phyloP scores from a whole-genome alignment of 1,140 invertebrate species.

The Atta texana region DNA sequence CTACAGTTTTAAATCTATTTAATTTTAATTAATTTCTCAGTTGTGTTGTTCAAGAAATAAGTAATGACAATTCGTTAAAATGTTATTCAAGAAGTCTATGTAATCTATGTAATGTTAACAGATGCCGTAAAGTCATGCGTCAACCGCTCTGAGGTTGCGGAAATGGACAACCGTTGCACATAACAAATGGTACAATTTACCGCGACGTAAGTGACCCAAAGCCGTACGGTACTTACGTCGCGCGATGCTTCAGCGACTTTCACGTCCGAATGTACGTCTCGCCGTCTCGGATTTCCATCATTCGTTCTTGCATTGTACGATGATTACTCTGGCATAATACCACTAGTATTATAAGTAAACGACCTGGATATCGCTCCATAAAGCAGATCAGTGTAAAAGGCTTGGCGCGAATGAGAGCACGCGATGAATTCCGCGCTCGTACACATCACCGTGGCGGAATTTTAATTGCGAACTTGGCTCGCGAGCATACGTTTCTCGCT shows the following conservation, averaged over 20 bases:
- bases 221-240: not conserved
- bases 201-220: constrained; percentile 40
- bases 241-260: constrained; percentile 6
- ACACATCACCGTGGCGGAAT: constrained; percentile 45
- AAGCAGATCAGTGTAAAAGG: constrained; percentile 24
- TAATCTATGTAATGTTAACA: constrained; percentile 16
- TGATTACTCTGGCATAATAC: constrained; percentile 20
- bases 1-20: not conserved
- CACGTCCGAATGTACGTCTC: not conserved
- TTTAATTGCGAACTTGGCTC: constrained; percentile 45
- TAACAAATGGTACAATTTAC: constrained; percentile 58
- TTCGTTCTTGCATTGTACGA: constrained; percentile 24
- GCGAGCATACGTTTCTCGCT: constrained; percentile 31
- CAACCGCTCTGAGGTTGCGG: constrained; percentile 13
- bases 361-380: constrained; percentile 43
- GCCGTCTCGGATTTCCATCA: constrained; percentile 24
- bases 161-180: constrained; percentile 40
- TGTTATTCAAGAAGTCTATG: not conserved
- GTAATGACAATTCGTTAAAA: constrained; percentile 15
- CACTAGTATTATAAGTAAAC: not conserved
- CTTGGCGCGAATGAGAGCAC: not conserved
- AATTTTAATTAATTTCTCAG: not conserved
- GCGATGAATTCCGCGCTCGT: constrained; percentile 22
- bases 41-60: not conserved
- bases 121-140: constrained; percentile 42